A percentile compares a stretch with the other conserved stretches of the same genome.
Evolutionary conservation across 2,888 invertebrate genomes (phyloP).

Genomic region (Oscheius sp.): DNA sequence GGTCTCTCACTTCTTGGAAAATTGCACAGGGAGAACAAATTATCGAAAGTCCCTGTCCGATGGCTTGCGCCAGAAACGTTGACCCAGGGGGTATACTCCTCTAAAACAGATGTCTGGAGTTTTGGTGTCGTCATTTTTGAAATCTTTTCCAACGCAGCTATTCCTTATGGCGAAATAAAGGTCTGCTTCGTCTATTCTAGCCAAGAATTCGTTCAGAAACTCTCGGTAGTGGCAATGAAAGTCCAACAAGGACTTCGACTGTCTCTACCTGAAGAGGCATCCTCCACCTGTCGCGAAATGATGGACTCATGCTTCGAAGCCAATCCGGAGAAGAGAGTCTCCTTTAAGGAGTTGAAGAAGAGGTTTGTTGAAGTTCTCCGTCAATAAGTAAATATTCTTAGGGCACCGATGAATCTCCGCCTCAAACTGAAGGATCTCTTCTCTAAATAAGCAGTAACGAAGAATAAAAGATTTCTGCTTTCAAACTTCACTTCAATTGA

Average conservation of each 20-base stretch:
- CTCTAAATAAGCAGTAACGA: neutral
- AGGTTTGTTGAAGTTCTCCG: too few relatives aligned
- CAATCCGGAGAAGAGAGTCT: constrained; percentile 4
- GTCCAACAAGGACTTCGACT: constrained; percentile 1
- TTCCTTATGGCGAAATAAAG: constrained; percentile 44
- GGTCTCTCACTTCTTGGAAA: constrained; percentile 54
- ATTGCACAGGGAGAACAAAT: constrained; percentile 50
- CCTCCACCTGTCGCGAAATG: neutral
- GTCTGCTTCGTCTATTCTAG: constrained; percentile 15
- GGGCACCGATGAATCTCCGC: neutral
- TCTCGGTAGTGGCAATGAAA: neutral
- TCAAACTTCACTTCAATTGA: too few relatives aligned
- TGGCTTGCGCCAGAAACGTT: constrained; percentile 57
- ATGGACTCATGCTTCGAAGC: constrained; percentile 35
- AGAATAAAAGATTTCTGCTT: neutral
- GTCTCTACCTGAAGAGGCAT: neutral
- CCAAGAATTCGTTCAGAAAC: neutral
- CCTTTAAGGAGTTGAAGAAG: constrained; percentile 20
- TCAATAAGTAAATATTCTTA: too few relatives aligned
- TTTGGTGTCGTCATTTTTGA: constrained; percentile 54
- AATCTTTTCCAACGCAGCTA: constrained; percentile 42
- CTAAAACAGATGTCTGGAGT: constrained; percentile 55
- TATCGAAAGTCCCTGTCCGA: constrained; percentile 51
- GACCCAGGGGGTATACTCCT: constrained; percentile 43
- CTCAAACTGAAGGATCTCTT: neutral